Percentiles rank a stretch among this genome's conserved stretches.
These are phyloP conservation scores for Oryzias javanicus DNA, from an alignment of 2,113 vertebrate species.

Conservation along the genomic window DNA sequence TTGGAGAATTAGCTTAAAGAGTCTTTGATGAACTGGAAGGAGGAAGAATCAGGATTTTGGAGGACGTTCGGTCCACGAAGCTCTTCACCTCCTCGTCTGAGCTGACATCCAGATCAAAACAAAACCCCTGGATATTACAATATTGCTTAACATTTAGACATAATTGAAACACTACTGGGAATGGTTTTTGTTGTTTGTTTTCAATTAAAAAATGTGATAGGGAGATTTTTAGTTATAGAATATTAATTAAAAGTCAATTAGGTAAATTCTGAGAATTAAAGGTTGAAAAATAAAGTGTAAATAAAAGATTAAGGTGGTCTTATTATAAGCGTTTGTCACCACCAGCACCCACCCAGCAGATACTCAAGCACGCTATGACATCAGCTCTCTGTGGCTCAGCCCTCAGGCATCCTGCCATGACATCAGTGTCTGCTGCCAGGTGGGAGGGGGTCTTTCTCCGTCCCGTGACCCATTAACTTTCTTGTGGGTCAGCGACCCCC, in stretches of 20 bases:
- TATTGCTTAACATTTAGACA: no score
- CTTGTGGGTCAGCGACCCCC: constrained; percentile 28
- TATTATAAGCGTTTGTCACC: constrained; percentile 7
- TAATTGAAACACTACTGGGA: no score
- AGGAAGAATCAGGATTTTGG: no score
- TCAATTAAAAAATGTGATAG: no score
- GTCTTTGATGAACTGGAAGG: no score
- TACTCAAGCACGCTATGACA: constrained; percentile 43
- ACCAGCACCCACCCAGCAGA: constrained; percentile 10
- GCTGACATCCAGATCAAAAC: no score
- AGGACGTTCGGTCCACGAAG: no score
- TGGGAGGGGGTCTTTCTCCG: constrained; percentile 14
- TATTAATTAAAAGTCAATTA: constrained; percentile 6
- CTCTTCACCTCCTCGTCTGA: no score
- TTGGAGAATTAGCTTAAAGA: no score
- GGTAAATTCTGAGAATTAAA: neutral
- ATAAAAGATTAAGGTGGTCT: neutral
- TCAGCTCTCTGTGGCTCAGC: constrained; percentile 48
- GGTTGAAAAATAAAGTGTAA: neutral
- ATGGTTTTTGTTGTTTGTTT: no score
- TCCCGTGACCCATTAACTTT: constrained; percentile 33
- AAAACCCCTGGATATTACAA: no score
- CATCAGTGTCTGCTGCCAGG: constrained; percentile 51
- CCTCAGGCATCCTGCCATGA: constrained; percentile 46
- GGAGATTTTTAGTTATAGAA: constrained; percentile 11